phyloP scores from a whole-genome alignment of 2,888 invertebrate genomes.

The Perithous albicinctus region DNA sequence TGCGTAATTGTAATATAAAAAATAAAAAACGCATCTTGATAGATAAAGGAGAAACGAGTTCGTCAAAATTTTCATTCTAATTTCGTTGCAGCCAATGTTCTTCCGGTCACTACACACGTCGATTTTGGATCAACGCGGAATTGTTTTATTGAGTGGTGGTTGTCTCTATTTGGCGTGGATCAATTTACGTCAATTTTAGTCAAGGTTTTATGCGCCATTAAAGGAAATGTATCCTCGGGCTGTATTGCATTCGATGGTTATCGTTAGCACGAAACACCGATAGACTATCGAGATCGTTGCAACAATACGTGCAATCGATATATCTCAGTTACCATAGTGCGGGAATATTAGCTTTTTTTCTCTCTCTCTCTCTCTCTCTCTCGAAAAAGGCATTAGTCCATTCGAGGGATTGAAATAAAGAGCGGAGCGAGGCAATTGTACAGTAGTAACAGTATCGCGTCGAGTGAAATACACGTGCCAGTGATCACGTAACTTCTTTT shows the following conservation, averaged over 20 bases:
- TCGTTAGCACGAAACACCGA: conserved; percentile 8
- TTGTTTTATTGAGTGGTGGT: neutral
- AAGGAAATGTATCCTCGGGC: neutral
- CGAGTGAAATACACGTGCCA: conserved; percentile 68
- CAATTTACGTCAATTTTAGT: neutral
- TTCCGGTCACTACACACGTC: neutral
- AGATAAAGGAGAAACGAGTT: neutral
- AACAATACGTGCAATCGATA: conserved; percentile 1
- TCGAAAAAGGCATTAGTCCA: neutral
- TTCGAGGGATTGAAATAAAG: conserved; percentile 8
- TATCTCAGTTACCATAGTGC: neutral
- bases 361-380: neutral
- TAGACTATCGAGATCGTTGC: conserved; percentile 14
- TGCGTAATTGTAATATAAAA: too few relatives aligned
- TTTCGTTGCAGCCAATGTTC: neutral
- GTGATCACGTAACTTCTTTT: conserved; percentile 73
- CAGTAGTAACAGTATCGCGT: conserved; percentile 36
- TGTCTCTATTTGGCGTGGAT: conserved; percentile 2
- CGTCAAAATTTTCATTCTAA: too few relatives aligned
- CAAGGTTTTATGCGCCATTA: neutral
- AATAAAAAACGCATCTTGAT: too few relatives aligned
- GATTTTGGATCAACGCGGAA: neutral
- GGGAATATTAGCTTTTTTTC: neutral
- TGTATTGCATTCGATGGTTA: conserved; percentile 21
- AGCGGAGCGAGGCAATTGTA: conserved; percentile 3